Percentiles rank a stretch among this genome's conserved stretches.
These are phyloP conservation scores for Vipera ursinii DNA, from an alignment of 2,797 vertebrate species.

Conservation along the genomic window DNA sequence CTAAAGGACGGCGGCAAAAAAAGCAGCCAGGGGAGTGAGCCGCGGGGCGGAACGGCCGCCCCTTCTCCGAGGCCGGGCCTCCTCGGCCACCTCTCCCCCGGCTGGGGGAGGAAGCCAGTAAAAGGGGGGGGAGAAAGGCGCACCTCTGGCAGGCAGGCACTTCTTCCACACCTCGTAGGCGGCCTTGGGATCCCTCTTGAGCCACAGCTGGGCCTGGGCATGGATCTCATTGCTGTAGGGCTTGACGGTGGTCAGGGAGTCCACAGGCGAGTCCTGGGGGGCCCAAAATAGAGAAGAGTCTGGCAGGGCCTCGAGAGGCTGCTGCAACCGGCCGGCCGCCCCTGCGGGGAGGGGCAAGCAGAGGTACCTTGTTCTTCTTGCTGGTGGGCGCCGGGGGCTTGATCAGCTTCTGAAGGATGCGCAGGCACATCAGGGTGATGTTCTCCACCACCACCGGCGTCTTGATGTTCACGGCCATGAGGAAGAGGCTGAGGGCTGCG, in stretches of 20 bases:
- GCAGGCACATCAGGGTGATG: conserved; percentile 97
- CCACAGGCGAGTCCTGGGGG: conserved; percentile 86
- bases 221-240: conserved; percentile 99
- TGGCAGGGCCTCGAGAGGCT: not conserved
- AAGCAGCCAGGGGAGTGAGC: not conserved
- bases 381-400: conserved; percentile 95
- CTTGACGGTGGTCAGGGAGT: conserved; percentile 93
- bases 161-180: conserved; percentile 98
- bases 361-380: conserved; percentile 96
- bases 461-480: conserved; percentile 99
- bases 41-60: not conserved
- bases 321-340: rapidly evolving
- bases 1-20: conserved; percentile 41
- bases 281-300: not conserved
- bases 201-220: conserved; percentile 97
- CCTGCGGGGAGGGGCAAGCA: no score
- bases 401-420: conserved; percentile 96
- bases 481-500: conserved; percentile 92
- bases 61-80: not conserved
- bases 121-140: not conserved
- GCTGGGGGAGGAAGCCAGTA: no score
- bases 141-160: conserved; percentile 95
- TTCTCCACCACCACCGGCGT: conserved; percentile 98
- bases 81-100: no score
- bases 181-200: conserved; percentile 96